phyloP scores from a whole-genome alignment of 1,140 invertebrate species.

The Pogonomyrmex californicus region DNA sequence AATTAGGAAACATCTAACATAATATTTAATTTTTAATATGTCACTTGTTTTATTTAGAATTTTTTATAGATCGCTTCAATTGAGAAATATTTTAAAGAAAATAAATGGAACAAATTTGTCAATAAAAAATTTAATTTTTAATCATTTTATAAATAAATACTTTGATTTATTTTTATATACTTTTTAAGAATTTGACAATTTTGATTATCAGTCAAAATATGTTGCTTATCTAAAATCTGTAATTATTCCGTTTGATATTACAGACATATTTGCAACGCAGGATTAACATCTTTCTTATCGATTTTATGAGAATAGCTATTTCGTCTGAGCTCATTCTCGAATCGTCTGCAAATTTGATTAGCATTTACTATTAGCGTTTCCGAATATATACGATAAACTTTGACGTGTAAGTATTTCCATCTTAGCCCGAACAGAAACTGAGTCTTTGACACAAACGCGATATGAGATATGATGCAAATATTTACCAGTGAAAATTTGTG shows the following conservation, averaged over 20 bases:
- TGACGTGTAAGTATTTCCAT: conserved; percentile 56
- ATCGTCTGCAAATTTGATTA: conserved; percentile 28
- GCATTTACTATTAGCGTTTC: background rate
- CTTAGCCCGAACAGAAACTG: background rate
- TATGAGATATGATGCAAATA: background rate
- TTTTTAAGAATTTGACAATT: background rate
- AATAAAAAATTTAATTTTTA: background rate
- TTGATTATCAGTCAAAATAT: background rate
- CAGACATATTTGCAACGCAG: background rate
- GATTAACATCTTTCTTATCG: background rate
- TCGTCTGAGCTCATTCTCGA: background rate
- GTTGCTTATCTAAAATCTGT: background rate
- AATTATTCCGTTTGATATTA: background rate
- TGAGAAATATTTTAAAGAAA: background rate
- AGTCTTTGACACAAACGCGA: background rate
- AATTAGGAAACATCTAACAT: background rate
- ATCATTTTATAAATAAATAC: background rate
- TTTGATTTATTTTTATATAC: background rate
- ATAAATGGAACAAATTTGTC: background rate
- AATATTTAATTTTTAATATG: background rate
- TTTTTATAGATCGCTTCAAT: background rate
- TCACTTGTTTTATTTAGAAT: background rate
- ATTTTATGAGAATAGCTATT: conserved; percentile 18
- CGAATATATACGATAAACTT: conserved; percentile 19
- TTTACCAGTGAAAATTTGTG: background rate